Evolutionary conservation across 2,888 invertebrate genomes (phyloP).

Genomic region (Drosophila parthenogenetica): DNA sequence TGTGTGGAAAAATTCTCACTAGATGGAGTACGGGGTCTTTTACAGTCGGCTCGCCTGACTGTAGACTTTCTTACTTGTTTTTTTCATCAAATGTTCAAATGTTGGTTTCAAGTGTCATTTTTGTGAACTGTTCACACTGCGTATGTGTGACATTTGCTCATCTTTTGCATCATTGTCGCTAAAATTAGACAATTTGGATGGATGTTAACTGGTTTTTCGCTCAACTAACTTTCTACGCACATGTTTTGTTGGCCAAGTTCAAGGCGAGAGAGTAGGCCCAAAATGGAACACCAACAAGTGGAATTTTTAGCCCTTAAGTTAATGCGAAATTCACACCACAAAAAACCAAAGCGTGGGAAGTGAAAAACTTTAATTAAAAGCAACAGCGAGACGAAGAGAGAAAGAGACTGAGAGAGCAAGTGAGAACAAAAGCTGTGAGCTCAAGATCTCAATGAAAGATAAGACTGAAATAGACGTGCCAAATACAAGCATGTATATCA

Average conservation of each 20-base stretch:
- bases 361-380: slow-evolving; percentile 60
- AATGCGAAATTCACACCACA: slow-evolving; percentile 36
- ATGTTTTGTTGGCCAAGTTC: slow-evolving; percentile 43
- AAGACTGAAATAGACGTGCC: slow-evolving; percentile 23
- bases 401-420: slow-evolving; percentile 4
- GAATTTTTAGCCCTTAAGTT: slow-evolving; percentile 50
- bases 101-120: slow-evolving; percentile 15
- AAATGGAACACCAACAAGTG: slow-evolving; percentile 44
- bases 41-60: too few species aligned
- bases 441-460: slow-evolving; percentile 52
- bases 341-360: slow-evolving; percentile 63
- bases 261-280: slow-evolving; percentile 32
- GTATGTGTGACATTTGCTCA: slow-evolving; percentile 27
- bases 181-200: slow-evolving; percentile 20
- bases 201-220: slow-evolving; percentile 37
- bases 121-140: slow-evolving; percentile 36
- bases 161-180: slow-evolving; percentile 37
- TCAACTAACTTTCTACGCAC: slow-evolving; percentile 63
- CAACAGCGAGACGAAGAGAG: slow-evolving; percentile 19
- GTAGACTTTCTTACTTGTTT: too few species aligned
- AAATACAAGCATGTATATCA: slow-evolving; percentile 12
- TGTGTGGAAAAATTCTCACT: too few species aligned
- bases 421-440: slow-evolving; percentile 11
- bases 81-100: too few species aligned
- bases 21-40: too few species aligned